These are phyloP conservation scores for Arremon brunneinucha DNA, from an alignment of 2,797 vertebrate genomes.

Conservation along the genomic window DNA sequence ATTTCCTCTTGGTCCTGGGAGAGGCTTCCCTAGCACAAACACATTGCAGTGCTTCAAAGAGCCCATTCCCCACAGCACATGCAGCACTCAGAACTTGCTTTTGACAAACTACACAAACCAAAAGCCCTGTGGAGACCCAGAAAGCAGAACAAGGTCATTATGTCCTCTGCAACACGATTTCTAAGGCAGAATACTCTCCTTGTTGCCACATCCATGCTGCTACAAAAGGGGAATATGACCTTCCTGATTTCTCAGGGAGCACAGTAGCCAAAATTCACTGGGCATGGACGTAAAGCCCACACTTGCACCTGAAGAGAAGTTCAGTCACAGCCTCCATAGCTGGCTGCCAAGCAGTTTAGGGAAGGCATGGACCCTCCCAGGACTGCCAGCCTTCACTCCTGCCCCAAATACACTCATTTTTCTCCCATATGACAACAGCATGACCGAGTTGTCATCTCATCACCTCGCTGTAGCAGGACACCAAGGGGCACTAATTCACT, in stretches of 20 bases:
- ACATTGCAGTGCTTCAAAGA: not conserved
- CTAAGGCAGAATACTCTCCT: not conserved
- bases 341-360: fast-evolving
- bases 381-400: not conserved
- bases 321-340: not conserved
- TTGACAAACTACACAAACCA: not conserved
- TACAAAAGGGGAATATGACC: fast-evolving
- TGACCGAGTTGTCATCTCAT: not conserved
- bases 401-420: not conserved
- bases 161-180: not conserved
- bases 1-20: constrained; percentile 43
- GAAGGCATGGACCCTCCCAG: not conserved
- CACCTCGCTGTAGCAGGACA: not conserved
- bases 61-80: not conserved
- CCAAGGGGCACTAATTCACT: not conserved
- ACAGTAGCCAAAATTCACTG: not conserved
- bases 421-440: not conserved
- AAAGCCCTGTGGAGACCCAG: not conserved
- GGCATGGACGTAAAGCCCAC: not conserved
- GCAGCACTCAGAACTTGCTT: not conserved
- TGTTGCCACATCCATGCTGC: not conserved
- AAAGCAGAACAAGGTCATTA: not conserved
- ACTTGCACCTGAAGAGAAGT: not conserved
- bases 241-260: not conserved
- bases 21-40: not conserved